Percentiles rank a stretch among this genome's conserved stretches.
phyloP scores from a whole-genome alignment of 2,888 invertebrate species.

The Dichetophora obliterata region DNA sequence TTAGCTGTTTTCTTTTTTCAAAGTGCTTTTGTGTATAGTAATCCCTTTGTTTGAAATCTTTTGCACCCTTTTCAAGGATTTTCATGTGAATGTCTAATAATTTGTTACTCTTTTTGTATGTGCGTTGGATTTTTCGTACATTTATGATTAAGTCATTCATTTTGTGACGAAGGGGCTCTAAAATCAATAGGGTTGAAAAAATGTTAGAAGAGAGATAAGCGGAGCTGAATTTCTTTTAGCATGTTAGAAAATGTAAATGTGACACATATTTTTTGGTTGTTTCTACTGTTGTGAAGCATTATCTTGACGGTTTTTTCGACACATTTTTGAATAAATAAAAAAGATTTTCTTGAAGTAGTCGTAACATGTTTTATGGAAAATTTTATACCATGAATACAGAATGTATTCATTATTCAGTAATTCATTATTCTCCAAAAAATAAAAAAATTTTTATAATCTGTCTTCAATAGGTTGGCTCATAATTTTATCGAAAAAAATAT shows the following conservation, averaged over 20 bases:
- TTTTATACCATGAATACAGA: too few species aligned
- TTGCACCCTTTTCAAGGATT: conserved; percentile 11
- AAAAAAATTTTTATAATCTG: too few species aligned
- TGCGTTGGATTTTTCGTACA: background rate
- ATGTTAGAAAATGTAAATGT: background rate
- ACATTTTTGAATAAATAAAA: too few species aligned
- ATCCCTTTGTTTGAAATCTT: background rate
- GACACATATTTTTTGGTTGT: background rate
- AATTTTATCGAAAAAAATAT: too few species aligned
- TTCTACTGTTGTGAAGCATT: too few species aligned
- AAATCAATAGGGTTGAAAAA: background rate
- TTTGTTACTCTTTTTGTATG: conserved; percentile 16
- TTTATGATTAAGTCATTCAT: conserved; percentile 23
- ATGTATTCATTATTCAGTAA: too few species aligned
- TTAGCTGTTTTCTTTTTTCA: background rate
- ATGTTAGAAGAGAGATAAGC: background rate
- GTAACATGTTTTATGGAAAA: too few species aligned
- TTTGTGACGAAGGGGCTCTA: background rate
- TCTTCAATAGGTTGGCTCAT: too few species aligned
- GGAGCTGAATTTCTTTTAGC: background rate
- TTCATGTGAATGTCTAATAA: conserved; percentile 2
- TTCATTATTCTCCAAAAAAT: too few species aligned
- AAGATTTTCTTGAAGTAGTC: too few species aligned
- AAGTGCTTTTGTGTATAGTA: background rate
- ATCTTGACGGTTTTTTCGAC: too few species aligned